Evolutionary conservation across 2,113 vertebrate genomes (phyloP).

Genomic region (Thalassarche chlororhynchos): DNA sequence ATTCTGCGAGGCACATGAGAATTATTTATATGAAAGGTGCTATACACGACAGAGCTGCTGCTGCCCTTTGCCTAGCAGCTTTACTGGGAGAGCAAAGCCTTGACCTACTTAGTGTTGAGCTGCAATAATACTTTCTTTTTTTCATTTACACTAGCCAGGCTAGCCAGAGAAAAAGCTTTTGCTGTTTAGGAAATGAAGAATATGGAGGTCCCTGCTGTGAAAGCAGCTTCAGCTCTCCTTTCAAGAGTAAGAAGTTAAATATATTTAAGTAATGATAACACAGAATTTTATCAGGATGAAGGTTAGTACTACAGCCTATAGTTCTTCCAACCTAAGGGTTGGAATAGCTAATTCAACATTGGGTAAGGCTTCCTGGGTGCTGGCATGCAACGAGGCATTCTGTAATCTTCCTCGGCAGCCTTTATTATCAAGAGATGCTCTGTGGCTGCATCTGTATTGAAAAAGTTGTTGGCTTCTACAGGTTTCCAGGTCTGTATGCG

Average conservation of each 20-base stretch:
- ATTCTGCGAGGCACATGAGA: not conserved
- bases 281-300: not conserved
- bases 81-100: not conserved
- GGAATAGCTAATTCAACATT: not conserved
- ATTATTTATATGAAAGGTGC: not conserved
- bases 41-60: not conserved
- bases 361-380: not conserved
- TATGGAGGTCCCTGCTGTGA: not conserved
- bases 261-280: not conserved
- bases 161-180: not conserved
- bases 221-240: not conserved
- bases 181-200: not conserved
- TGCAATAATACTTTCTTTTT: not conserved
- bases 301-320: not conserved
- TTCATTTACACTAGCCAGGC: not conserved
- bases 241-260: not conserved
- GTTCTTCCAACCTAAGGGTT: not conserved
- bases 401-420: not conserved
- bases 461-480: not conserved
- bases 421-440: not conserved
- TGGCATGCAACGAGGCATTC: not conserved
- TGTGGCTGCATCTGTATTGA: not conserved
- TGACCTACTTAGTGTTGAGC: not conserved
- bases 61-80: not conserved
- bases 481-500: not conserved